phyloP scores from a whole-genome alignment of 2,888 invertebrate species.

The Automeris io region DNA sequence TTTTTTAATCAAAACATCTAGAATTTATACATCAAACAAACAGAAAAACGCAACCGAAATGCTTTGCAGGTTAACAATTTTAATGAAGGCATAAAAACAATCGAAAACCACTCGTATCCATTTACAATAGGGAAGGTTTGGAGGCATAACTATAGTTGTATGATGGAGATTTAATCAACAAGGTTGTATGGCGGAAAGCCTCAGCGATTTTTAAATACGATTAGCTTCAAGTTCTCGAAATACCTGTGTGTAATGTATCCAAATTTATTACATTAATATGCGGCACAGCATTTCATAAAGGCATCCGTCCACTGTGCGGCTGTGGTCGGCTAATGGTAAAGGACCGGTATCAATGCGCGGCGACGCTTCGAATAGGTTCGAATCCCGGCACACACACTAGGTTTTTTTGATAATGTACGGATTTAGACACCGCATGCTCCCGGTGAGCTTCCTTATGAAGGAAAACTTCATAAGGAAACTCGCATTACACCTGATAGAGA shows the following conservation, averaged over 20 bases:
- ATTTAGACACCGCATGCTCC: too few relatives aligned
- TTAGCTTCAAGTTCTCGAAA: constrained; percentile 5
- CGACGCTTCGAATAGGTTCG: too few relatives aligned
- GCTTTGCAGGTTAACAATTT: constrained; percentile 12
- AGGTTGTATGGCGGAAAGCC: constrained; percentile 39
- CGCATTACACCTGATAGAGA: too few relatives aligned
- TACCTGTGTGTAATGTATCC: background rate
- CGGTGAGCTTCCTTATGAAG: too few relatives aligned
- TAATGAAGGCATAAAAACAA: constrained; percentile 11
- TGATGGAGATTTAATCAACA: constrained; percentile 34
- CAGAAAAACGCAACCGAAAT: background rate
- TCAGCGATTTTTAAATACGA: constrained; percentile 3
- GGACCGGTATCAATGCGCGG: too few relatives aligned
- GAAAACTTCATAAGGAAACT: too few relatives aligned
- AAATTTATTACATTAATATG: background rate
- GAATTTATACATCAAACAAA: background rate
- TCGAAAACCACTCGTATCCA: constrained; percentile 17
- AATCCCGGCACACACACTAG: too few relatives aligned
- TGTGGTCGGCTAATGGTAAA: too few relatives aligned
- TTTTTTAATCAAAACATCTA: background rate
- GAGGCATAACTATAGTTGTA: constrained; percentile 11
- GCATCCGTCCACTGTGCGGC: too few relatives aligned
- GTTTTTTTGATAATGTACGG: too few relatives aligned
- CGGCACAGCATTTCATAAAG: background rate
- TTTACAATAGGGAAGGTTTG: constrained; percentile 14